Conservation (phyloP, 2,888 invertebrate genomes). For the Cloeon dipterum region DNA sequence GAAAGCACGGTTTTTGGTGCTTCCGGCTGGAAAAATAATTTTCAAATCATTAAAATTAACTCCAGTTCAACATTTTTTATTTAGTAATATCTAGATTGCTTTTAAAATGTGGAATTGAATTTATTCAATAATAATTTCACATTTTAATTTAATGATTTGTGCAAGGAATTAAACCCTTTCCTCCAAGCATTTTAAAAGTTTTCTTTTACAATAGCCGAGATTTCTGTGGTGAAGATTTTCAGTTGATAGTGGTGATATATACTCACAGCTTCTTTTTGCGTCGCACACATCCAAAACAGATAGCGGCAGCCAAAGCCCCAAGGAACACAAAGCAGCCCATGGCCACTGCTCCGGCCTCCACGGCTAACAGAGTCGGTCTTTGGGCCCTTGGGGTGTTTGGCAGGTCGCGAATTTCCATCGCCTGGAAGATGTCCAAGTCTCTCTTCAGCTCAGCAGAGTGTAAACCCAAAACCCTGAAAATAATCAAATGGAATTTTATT, state of each 20-base stretch:
- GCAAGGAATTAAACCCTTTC: too few relatives aligned
- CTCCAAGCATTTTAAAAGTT: too few relatives aligned
- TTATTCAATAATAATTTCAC: too few relatives aligned
- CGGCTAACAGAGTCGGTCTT: conserved; percentile 15
- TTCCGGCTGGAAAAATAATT: conserved; percentile 9
- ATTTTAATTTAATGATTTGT: too few relatives aligned
- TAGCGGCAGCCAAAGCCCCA: conserved; percentile 54
- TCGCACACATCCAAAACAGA: conserved; percentile 50
- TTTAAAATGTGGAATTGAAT: too few relatives aligned
- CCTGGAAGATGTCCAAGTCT: conserved; percentile 36
- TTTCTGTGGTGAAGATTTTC: too few relatives aligned
- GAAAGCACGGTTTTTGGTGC: conserved; percentile 8
- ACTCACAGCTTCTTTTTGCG: conserved; percentile 29
- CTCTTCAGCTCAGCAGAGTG: conserved; percentile 34
- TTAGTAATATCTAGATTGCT: too few relatives aligned
- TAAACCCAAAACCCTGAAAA: conserved; percentile 34
- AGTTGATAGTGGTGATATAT: too few relatives aligned
- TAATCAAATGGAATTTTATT: conserved; percentile 8
- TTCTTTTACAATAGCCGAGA: too few relatives aligned
- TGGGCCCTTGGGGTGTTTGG: conserved; percentile 15
- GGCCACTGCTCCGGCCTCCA: conserved; percentile 60
- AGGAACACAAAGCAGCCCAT: conserved; percentile 60
- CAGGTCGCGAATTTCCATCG: conserved; percentile 17
- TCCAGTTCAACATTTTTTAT: too few relatives aligned
- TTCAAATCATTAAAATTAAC: too few relatives aligned